A percentile compares a stretch with the other conserved stretches of the same genome.
These are phyloP conservation scores for Diglossa brunneiventris DNA, from an alignment of 2,113 vertebrate genomes.

Conservation along the genomic window DNA sequence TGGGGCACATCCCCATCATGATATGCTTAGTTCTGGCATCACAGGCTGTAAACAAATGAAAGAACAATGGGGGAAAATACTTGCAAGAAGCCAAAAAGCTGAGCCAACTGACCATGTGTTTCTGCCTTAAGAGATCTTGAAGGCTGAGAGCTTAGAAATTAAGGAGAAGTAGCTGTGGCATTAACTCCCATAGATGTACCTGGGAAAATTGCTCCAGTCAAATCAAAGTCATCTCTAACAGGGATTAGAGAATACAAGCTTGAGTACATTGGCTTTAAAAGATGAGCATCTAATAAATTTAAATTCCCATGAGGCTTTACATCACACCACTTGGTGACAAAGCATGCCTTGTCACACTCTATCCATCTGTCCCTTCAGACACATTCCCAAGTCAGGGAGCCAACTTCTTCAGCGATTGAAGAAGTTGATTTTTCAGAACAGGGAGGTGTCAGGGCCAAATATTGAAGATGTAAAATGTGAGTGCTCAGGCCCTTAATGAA, in stretches of 20 bases:
- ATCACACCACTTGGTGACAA: constrained; percentile 17
- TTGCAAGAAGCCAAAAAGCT: not conserved
- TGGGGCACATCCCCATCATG: not conserved
- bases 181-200: not conserved
- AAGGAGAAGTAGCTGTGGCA: not conserved
- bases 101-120: constrained; percentile 23
- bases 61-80: constrained; percentile 53
- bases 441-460: not conserved
- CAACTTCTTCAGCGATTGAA: not conserved
- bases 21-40: constrained; percentile 28
- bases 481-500: not conserved
- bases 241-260: not conserved
- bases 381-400: not conserved
- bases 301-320: not conserved
- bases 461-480: not conserved
- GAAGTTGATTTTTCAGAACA: not conserved
- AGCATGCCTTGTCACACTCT: constrained; percentile 2
- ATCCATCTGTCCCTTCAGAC: constrained; percentile 34
- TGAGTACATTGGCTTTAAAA: not conserved
- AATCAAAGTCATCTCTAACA: not conserved
- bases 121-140: constrained; percentile 25
- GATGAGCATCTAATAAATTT: constrained; percentile 34
- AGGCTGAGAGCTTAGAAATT: not conserved
- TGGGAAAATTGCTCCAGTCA: not conserved
- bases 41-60: constrained; percentile 40